Evolutionary conservation across 2,113 vertebrate species (phyloP), one percentile per base, ranked within the genome.

Genomic region (Apteryx owenii): DNA sequence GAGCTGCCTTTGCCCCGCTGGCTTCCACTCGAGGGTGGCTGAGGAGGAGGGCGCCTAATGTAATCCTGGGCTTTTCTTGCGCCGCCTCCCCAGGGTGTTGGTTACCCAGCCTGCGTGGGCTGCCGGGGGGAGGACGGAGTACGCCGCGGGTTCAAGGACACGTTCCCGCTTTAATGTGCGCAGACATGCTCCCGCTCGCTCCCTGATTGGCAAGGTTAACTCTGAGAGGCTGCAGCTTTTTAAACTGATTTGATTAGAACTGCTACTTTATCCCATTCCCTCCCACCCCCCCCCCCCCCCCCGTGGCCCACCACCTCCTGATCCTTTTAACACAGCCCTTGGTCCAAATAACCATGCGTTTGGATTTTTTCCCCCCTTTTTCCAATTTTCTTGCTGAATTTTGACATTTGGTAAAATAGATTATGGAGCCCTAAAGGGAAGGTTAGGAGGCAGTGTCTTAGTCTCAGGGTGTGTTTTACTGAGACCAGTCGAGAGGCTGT

Each of bases 201-300:
- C 97, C 73, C 98, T 98, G 98, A 99, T 98, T 98, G 98, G 98
- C 99, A 99, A 99, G 99, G 99, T 99, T 99, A 99, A 98, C 98
- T 98, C 98, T 15, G 95, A 98, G 98, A 99, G 98, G 97, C 98
- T 98, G 98, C 98, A 97, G 98, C 98, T 98, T 97, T 98, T 98
- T 96, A 91, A 94, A 98, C 97, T 98, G 98, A 99, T 99, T 99
- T 98, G 98, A 99, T 99, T 99, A 99, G 97, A 98, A 95, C 96
- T 97, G 80, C 97, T 97, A 87, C 97, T 98, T 98, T 97, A 97
- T 97, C 97, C 98, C 93, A 91, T 96, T 97, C 93, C 77, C 94
- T 98, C 94, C 89, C 80, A 95, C 96, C 97, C 16, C 6, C 44
- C 5, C 42, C 44, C 13, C 96, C 40, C 12, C 44, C 96, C 40